A percentile compares a stretch with the other conserved stretches of the same genome.
phyloP scores from a whole-genome alignment of 2,888 invertebrate species.

The Pharmacophagus antenor region DNA sequence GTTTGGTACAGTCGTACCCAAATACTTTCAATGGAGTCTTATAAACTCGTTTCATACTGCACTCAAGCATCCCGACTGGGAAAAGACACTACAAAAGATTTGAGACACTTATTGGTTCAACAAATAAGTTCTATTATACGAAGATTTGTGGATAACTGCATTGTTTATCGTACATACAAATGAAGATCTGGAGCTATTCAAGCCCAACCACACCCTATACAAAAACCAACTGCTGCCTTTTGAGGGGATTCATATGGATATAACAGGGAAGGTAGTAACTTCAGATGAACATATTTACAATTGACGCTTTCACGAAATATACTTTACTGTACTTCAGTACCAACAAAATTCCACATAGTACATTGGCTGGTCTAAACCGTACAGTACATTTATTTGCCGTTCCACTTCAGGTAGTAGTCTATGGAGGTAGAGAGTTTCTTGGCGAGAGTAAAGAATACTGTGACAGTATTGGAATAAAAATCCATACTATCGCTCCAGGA shows the following conservation, averaged over 20 bases:
- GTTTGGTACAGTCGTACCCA: background rate
- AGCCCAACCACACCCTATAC: background rate
- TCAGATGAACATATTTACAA: background rate
- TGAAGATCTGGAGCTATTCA: background rate
- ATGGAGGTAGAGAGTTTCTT: no score
- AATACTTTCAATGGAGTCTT: background rate
- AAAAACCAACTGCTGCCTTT: background rate
- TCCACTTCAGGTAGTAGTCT: no score
- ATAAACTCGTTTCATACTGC: background rate
- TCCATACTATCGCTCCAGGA: no score
- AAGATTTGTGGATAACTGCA: background rate
- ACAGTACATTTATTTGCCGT: no score
- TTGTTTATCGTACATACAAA: background rate
- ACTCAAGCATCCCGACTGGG: background rate
- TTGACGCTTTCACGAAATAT: no score
- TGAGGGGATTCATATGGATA: background rate
- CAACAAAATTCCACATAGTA: no score
- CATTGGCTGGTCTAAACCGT: no score
- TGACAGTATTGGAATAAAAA: no score
- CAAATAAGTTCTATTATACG: background rate
- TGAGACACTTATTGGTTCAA: background rate
- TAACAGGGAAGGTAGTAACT: background rate
- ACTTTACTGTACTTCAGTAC: no score
- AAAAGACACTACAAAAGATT: background rate
- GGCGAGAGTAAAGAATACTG: no score